phyloP scores from a whole-genome alignment of 2,113 vertebrate species.

The Asarcornis scutulata region DNA sequence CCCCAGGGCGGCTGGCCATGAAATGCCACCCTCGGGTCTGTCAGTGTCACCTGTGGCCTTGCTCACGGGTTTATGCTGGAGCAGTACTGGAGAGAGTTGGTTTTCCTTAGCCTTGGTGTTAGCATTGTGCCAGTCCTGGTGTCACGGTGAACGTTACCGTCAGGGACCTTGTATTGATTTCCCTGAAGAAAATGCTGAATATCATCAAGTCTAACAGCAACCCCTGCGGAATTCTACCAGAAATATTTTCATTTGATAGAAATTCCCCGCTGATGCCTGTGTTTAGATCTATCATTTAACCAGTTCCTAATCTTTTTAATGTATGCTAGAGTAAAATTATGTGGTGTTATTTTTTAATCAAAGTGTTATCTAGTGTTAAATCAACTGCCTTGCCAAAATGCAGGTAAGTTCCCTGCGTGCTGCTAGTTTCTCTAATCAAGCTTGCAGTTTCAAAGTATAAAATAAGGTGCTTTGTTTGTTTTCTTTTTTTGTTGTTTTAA shows the following conservation, averaged over 20 bases:
- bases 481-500: conserved; percentile 52
- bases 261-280: conserved; percentile 7
- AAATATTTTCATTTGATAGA: conserved; percentile 31
- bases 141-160: background rate
- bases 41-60: background rate
- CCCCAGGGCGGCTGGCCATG: background rate
- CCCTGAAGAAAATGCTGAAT: background rate
- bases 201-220: background rate
- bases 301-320: conserved; percentile 21
- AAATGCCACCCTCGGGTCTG: background rate
- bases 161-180: background rate
- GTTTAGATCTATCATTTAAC: conserved; percentile 16
- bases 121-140: background rate
- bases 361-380: conserved; percentile 26
- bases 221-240: background rate
- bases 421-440: background rate
- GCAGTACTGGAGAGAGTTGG: background rate
- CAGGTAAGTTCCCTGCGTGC: background rate
- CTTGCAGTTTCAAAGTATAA: conserved; percentile 6
- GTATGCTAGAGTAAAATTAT: background rate
- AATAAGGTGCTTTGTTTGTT: conserved; percentile 47
- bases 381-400: background rate
- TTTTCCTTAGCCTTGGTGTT: background rate
- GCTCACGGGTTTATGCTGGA: background rate
- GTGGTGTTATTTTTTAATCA: background rate